Evolutionary conservation across 1,140 invertebrate genomes (phyloP).

Genomic region (Centruroides sculpturatus): DNA sequence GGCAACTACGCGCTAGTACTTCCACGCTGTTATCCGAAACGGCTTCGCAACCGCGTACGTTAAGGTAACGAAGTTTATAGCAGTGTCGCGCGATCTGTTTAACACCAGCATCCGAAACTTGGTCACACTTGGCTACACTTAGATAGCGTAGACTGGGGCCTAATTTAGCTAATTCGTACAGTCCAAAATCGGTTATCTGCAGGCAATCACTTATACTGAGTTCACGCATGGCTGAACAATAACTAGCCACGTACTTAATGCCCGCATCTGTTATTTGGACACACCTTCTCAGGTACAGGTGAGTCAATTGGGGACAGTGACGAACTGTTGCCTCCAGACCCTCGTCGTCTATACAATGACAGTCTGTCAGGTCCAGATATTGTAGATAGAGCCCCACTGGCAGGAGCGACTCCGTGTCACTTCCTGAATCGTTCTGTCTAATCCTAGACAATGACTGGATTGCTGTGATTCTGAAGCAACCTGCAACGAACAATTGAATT

Average conservation of each 20-base stretch:
- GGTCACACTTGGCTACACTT: slow-evolving; percentile 77
- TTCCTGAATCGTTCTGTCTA: too few relatives aligned
- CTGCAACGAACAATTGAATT: too few relatives aligned
- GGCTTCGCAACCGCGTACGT: slow-evolving; percentile 78
- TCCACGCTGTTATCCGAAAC: slow-evolving; percentile 77
- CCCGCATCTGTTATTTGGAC: slow-evolving; percentile 65
- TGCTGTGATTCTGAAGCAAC: too few relatives aligned
- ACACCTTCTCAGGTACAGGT: slow-evolving; percentile 76
- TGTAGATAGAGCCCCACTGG: too few relatives aligned
- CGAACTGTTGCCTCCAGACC: slow-evolving; percentile 64
- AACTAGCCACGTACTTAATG: slow-evolving; percentile 65
- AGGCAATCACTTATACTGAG: slow-evolving; percentile 79
- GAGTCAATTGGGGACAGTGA: slow-evolving; percentile 70
- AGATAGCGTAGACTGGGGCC: slow-evolving; percentile 68
- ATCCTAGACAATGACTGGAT: too few relatives aligned
- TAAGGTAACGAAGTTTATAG: slow-evolving; percentile 76
- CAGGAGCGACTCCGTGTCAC: too few relatives aligned
- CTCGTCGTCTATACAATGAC: slow-evolving; percentile 59
- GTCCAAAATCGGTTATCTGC: slow-evolving; percentile 75
- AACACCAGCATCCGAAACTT: slow-evolving; percentile 63
- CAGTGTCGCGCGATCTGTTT: slow-evolving; percentile 75
- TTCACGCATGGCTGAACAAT: slow-evolving; percentile 65
- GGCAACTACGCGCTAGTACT: slow-evolving; percentile 63
- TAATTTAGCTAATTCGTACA: slow-evolving; percentile 74
- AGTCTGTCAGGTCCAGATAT: slow-evolving; percentile 69